Percentiles rank a stretch among this genome's conserved stretches.
These are phyloP conservation scores for Anastatus disparis DNA, from an alignment of 1,140 invertebrate species.

Conservation along the genomic window DNA sequence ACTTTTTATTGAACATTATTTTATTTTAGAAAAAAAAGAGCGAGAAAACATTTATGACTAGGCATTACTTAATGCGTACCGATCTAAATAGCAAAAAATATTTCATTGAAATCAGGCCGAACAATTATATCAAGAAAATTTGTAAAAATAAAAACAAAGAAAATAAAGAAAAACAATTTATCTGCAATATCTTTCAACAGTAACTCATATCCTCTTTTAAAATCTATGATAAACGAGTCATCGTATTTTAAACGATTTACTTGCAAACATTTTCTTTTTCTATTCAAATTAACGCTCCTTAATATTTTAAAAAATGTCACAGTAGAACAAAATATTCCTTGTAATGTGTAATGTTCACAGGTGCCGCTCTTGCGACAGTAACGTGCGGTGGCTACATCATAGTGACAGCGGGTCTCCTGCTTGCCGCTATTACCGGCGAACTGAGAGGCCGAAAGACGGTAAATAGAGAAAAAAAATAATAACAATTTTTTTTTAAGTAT, in stretches of 20 bases:
- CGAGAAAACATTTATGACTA: background rate
- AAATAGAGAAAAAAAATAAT: slow-evolving; percentile 41
- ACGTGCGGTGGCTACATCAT: slow-evolving; percentile 75
- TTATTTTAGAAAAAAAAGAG: no score
- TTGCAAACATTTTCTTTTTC: no score
- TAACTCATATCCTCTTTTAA: no score
- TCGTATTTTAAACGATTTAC: no score
- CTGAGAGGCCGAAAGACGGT: slow-evolving; percentile 73
- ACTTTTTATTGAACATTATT: background rate
- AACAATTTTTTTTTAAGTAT: background rate
- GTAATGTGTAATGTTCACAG: slow-evolving; percentile 47
- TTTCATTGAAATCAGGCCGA: no score
- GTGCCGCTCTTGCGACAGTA: slow-evolving; percentile 66
- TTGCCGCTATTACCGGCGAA: slow-evolving; percentile 74
- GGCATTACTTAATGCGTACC: background rate
- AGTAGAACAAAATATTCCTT: no score
- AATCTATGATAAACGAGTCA: no score
- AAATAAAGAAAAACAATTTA: background rate
- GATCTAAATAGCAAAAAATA: background rate
- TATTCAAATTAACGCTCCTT: no score
- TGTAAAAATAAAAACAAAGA: background rate
- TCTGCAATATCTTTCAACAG: no score
- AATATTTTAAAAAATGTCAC: no score
- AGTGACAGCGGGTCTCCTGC: slow-evolving; percentile 74
- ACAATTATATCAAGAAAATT: no score